Percentiles rank a stretch among this genome's conserved stretches.
phyloP scores from a whole-genome alignment of 2,113 vertebrate species.

The Calyptomena viridis region DNA sequence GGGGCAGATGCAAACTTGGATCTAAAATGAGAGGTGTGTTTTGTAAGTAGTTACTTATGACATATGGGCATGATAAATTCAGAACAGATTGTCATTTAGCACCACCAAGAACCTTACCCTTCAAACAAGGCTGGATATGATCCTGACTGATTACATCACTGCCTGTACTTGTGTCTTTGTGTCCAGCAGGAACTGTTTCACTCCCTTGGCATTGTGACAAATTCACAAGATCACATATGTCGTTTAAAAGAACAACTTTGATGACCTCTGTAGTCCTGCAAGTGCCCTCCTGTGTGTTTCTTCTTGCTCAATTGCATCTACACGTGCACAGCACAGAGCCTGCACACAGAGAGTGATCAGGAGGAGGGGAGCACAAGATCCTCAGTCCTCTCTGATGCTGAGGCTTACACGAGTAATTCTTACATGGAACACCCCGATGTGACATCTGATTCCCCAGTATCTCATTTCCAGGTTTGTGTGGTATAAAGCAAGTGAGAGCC shows the following conservation, averaged over 20 bases:
- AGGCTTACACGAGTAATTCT: background rate
- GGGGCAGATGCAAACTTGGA: constrained; percentile 51
- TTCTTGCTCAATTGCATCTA: background rate
- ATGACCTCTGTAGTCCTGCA: background rate
- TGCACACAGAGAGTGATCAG: background rate
- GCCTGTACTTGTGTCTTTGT: background rate
- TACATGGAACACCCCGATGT: background rate
- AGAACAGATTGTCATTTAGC: constrained; percentile 53
- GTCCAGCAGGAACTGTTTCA: background rate
- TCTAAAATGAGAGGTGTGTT: constrained; percentile 58
- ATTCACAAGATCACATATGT: background rate
- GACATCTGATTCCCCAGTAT: background rate
- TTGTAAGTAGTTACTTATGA: constrained; percentile 46
- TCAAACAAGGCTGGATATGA: background rate
- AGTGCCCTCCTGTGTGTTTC: background rate
- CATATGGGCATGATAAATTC: constrained; percentile 59
- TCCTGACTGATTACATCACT: background rate
- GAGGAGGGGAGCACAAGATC: background rate
- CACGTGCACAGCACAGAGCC: background rate
- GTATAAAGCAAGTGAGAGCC: background rate
- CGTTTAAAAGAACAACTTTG: background rate
- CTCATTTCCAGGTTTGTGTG: background rate
- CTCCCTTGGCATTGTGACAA: background rate
- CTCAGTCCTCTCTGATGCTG: background rate
- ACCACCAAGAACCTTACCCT: constrained; percentile 10